These are phyloP conservation scores for Eupeodes corollae DNA, from an alignment of 1,140 invertebrate species.

Conservation along the genomic window DNA sequence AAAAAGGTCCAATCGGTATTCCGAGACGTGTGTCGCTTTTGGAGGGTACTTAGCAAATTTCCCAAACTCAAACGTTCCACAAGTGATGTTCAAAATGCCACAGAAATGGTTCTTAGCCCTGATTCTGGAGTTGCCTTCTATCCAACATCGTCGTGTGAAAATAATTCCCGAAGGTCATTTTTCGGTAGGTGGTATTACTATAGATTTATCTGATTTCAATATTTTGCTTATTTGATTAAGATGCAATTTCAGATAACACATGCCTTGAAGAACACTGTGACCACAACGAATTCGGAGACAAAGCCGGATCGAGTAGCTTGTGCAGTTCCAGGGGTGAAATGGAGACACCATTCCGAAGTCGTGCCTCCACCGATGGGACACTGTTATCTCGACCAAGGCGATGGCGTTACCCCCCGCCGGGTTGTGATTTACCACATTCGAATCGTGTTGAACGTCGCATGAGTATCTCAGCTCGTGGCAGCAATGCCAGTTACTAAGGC, in stretches of 20 bases:
- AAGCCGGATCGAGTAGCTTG: constrained; percentile 22
- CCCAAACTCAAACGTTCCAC: constrained; percentile 46
- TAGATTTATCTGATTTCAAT: no score
- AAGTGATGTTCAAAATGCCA: constrained; percentile 39
- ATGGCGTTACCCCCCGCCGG: constrained; percentile 42
- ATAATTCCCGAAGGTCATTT: constrained; percentile 25
- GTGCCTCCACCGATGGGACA: constrained; percentile 52
- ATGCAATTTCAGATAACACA: constrained; percentile 14
- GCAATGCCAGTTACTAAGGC: constrained; percentile 42
- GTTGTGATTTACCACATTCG: constrained; percentile 30
- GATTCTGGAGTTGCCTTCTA: constrained; percentile 30
- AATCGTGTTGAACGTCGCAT: constrained; percentile 41
- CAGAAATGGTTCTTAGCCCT: constrained; percentile 20
- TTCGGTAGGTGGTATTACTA: constrained; percentile 13
- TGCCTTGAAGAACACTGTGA: constrained; percentile 22
- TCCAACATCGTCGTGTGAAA: constrained; percentile 17
- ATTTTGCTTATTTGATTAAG: no score
- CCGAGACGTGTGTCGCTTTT: constrained; percentile 53
- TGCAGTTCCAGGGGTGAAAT: constrained; percentile 19
- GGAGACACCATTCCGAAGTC: constrained; percentile 43
- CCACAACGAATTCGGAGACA: constrained; percentile 30
- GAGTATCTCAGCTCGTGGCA: constrained; percentile 46
- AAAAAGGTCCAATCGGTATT: constrained; percentile 54
- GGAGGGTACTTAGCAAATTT: constrained; percentile 54
- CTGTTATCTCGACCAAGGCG: constrained; percentile 39